These are phyloP conservation scores for Nycticorax nycticorax DNA, from an alignment of 2,113 vertebrate genomes.

Conservation along the genomic window DNA sequence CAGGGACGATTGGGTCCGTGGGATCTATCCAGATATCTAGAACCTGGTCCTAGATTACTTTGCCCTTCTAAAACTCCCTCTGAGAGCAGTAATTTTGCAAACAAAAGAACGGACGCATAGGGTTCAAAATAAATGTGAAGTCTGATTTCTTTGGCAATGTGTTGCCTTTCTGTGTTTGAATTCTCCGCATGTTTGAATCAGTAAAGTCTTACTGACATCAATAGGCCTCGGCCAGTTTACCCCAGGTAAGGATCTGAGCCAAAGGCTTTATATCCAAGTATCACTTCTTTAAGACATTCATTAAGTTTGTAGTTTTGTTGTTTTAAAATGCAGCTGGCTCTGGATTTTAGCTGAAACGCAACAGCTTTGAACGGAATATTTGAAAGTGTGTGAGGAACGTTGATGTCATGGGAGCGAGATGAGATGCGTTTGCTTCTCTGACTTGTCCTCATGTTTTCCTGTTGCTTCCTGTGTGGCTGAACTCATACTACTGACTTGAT, in stretches of 20 bases:
- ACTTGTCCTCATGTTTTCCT: not conserved
- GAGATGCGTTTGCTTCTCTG: not conserved
- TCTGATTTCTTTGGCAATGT: not conserved
- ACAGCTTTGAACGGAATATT: not conserved
- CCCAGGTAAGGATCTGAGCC: not conserved
- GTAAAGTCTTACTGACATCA: not conserved
- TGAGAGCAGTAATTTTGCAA: not conserved
- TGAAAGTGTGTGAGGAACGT: not conserved
- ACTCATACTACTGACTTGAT: not conserved
- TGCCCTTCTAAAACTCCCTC: not conserved
- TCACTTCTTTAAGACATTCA: not conserved
- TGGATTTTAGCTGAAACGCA: constrained; percentile 13
- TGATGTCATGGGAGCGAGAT: not conserved
- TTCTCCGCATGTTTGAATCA: not conserved
- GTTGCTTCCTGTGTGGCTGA: not conserved
- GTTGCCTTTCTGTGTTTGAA: not conserved
- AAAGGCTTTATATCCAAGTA: not conserved
- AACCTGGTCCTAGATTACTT: not conserved
- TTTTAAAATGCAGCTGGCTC: not conserved
- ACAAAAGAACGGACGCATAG: not conserved
- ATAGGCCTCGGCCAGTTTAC: not conserved
- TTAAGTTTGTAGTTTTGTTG: not conserved
- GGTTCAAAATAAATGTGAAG: not conserved
- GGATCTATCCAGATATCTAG: not conserved
- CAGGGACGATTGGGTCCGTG: not conserved